A percentile compares a stretch with the other conserved stretches of the same genome.
Conservation (phyloP, 2,888 invertebrate genomes). For the Drosophila dives region DNA sequence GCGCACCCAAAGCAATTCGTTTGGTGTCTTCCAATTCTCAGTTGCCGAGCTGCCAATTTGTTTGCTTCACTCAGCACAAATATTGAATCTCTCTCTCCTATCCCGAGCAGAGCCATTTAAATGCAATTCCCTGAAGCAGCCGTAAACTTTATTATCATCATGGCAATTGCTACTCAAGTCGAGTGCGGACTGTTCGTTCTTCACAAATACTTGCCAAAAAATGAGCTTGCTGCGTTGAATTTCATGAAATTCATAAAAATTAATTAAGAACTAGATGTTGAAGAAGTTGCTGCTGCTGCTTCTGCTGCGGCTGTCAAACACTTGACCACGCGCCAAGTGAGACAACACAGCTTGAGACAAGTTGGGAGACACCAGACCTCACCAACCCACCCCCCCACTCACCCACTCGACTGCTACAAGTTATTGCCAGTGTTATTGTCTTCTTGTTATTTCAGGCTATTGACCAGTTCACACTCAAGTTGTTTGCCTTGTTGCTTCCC, state of each 20-base stretch:
- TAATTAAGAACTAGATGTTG: conserved; percentile 69
- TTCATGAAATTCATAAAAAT: conserved; percentile 77
- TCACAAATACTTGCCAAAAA: conserved; percentile 64
- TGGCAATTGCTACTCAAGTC: conserved; percentile 53
- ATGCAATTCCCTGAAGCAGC: conserved; percentile 32
- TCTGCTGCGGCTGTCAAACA: conserved; percentile 54
- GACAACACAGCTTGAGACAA: conserved; percentile 62
- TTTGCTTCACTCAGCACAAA: conserved; percentile 4
- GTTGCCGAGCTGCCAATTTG: conserved; percentile 14
- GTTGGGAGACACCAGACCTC: conserved; percentile 4
- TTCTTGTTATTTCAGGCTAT: conserved; percentile 78
- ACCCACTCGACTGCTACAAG: conserved; percentile 49
- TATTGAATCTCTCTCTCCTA: conserved; percentile 5
- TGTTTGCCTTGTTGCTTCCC: conserved; percentile 61
- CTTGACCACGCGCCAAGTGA: conserved; percentile 68
- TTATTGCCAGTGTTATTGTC: conserved; percentile 78
- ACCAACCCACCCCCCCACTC: not conserved
- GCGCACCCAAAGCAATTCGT: not conserved
- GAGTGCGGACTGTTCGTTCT: conserved; percentile 38
- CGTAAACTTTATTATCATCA: conserved; percentile 48
- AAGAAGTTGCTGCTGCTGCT: conserved; percentile 24
- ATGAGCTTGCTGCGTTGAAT: conserved; percentile 57
- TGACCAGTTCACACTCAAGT: conserved; percentile 75
- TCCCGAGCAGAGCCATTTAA: conserved; percentile 15
- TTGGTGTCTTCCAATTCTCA: not conserved